These are phyloP conservation scores for Spialia ferax DNA, from an alignment of 2,888 invertebrate genomes.

Conservation along the genomic window DNA sequence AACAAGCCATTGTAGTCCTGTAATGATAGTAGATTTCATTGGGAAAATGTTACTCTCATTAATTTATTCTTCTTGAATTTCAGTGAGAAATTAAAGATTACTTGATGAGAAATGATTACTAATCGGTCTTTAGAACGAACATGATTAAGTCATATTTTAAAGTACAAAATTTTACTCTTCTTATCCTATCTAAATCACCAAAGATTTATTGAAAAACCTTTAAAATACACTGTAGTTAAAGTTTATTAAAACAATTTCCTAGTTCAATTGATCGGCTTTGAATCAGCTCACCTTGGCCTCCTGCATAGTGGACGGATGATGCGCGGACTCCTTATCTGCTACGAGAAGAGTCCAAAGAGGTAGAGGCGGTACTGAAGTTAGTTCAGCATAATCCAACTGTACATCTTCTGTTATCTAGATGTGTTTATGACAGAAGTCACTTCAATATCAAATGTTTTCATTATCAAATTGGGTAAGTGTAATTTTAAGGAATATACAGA, in stretches of 20 bases:
- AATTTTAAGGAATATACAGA: no score
- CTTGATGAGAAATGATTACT: no score
- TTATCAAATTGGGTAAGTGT: no score
- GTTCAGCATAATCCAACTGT: conserved; percentile 97
- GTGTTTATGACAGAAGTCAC: neutral
- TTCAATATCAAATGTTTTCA: neutral
- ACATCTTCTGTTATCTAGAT: conserved; percentile 93
- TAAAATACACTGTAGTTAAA: no score
- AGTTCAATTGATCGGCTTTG: neutral
- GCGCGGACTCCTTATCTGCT: conserved; percentile 95
- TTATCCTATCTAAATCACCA: no score
- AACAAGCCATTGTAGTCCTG: conserved; percentile 96
- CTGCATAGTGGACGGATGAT: conserved; percentile 83
- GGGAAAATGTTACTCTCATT: neutral
- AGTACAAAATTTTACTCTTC: no score
- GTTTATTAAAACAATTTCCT: no score
- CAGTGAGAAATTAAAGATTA: no score
- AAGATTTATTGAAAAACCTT: no score
- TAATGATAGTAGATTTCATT: conserved; percentile 18
- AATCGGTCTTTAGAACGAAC: no score
- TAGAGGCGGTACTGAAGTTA: conserved; percentile 98
- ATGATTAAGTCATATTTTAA: no score
- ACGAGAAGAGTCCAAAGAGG: conserved; percentile 98
- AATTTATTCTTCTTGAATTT: no score
- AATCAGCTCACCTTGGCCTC: conserved; percentile 82